phyloP scores from a whole-genome alignment of 2,888 invertebrate genomes.

The Melanophora roralis region DNA sequence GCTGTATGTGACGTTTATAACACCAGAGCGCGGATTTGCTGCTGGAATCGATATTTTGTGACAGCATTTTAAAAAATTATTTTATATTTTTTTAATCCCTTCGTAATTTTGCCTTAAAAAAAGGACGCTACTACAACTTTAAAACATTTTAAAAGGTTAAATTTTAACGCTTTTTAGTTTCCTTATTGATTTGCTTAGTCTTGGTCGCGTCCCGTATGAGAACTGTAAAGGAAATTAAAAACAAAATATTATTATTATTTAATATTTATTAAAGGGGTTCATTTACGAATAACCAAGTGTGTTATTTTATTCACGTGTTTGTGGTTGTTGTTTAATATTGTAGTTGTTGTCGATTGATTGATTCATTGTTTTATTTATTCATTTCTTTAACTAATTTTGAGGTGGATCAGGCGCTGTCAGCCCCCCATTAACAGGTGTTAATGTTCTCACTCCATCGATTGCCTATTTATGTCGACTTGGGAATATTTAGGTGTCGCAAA shows the following conservation, averaged over 20 bases:
- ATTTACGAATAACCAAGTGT: no score
- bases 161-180: not conserved
- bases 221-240: constrained; percentile 18
- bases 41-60: not conserved
- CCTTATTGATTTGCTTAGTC: not conserved
- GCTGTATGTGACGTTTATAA: constrained; percentile 68
- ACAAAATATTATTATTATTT: not conserved
- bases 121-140: constrained; percentile 11
- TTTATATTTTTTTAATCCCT: not conserved
- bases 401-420: not conserved
- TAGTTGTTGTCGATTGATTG: not conserved
- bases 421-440: constrained; percentile 19
- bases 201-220: not conserved
- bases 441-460: constrained; percentile 9
- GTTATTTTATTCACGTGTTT: not conserved
- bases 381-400: constrained; percentile 7
- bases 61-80: not conserved
- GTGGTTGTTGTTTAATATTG: not conserved
- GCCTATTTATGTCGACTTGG: not conserved
- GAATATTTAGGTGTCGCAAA: no score
- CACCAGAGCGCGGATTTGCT: constrained; percentile 11
- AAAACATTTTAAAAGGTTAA: constrained; percentile 11
- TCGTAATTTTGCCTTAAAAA: not conserved
- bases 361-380: not conserved
- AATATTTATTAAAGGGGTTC: not conserved